Conservation (phyloP, 2,797 vertebrate genomes). For the Rhinophrynus dorsalis region DNA sequence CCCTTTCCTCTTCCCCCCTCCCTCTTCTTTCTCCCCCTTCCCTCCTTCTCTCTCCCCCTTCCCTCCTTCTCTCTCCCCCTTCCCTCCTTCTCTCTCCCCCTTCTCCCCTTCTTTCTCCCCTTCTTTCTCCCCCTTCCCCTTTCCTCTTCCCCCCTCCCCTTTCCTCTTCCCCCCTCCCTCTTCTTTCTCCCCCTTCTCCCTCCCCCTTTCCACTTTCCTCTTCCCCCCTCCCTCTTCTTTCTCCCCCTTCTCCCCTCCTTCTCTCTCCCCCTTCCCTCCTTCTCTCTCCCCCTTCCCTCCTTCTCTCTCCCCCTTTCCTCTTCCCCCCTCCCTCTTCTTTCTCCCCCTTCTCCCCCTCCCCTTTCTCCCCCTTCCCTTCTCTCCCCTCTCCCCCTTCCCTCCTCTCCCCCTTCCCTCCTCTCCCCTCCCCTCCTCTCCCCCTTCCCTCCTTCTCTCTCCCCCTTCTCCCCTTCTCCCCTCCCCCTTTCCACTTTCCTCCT, state of each 20-base stretch:
- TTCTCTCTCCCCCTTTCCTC: too few relatives aligned
- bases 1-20: background rate
- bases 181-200: background rate
- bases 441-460: background rate
- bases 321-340: background rate
- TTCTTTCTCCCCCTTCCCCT: background rate
- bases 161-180: background rate
- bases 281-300: background rate
- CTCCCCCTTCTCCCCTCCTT: background rate
- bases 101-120: background rate
- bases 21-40: background rate
- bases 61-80: background rate
- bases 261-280: background rate
- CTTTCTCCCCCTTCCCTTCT: background rate
- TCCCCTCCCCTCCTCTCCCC: too few relatives aligned
- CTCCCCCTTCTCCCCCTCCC: background rate
- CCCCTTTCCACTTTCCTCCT: too few relatives aligned
- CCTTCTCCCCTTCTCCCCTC: background rate
- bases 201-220: too few relatives aligned
- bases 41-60: background rate
- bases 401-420: background rate
- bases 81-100: background rate
- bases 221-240: background rate
- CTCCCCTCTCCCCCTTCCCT: background rate
- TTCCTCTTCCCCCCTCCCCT: background rate